Conservation (phyloP, 2,888 invertebrate species). For the Agrypnus murinus region DNA sequence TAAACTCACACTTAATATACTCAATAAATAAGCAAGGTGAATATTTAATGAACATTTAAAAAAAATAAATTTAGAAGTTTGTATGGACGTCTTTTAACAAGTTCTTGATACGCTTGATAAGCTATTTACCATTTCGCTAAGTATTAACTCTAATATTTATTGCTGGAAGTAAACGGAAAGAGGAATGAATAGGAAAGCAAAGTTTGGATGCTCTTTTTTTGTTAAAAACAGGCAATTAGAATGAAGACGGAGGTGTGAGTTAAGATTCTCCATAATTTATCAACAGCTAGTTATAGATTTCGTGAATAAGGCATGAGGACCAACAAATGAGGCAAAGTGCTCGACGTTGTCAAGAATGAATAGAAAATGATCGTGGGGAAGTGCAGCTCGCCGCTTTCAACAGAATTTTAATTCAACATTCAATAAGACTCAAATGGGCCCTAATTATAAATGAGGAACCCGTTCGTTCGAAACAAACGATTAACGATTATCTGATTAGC, state of each 20-base stretch:
- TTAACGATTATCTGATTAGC: conserved; percentile 63
- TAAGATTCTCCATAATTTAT: conserved; percentile 66
- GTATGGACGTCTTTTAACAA: too few species aligned
- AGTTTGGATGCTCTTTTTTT: conserved; percentile 1
- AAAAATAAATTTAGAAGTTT: too few species aligned
- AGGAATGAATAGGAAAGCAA: background rate
- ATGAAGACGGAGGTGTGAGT: conserved; percentile 63
- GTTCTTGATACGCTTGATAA: too few species aligned
- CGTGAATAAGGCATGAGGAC: conserved; percentile 69
- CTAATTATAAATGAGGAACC: conserved; percentile 61
- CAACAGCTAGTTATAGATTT: conserved; percentile 69
- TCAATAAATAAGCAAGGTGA: too few species aligned
- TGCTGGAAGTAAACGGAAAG: too few species aligned
- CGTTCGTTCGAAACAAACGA: conserved; percentile 58
- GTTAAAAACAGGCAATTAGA: conserved; percentile 59
- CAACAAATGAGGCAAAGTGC: conserved; percentile 67
- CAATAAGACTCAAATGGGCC: conserved; percentile 55
- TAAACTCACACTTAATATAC: too few species aligned
- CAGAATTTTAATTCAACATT: conserved; percentile 59
- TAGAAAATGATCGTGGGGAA: conserved; percentile 68
- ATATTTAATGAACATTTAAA: too few species aligned
- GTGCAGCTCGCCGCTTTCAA: conserved; percentile 58
- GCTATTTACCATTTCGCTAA: too few species aligned
- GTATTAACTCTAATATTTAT: too few species aligned
- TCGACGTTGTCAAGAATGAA: conserved; percentile 66